Evolutionary conservation across 2,888 invertebrate genomes (phyloP).

Genomic region (Lycocerus yunnanus): DNA sequence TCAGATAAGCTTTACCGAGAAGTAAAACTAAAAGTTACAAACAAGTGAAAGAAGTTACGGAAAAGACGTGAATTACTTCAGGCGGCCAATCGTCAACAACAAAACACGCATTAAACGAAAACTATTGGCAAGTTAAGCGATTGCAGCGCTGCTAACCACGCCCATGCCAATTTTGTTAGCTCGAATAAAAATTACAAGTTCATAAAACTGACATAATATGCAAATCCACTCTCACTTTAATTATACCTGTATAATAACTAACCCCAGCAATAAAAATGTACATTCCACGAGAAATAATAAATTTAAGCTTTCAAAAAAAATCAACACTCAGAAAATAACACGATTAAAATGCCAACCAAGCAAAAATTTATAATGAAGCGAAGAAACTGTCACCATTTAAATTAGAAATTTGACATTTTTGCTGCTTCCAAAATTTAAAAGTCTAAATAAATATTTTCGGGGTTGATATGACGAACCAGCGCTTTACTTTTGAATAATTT

Average conservation of each 20-base stretch:
- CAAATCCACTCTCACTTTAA: background rate
- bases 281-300: background rate
- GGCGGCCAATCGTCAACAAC: no score
- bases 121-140: no score
- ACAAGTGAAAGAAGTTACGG: no score
- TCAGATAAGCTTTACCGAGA: no score
- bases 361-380: background rate
- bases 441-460: background rate
- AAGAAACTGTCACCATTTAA: background rate
- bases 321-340: background rate
- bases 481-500: no score
- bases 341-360: background rate
- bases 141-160: no score
- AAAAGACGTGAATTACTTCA: no score
- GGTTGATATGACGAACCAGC: no score
- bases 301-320: background rate
- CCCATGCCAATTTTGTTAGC: no score
- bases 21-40: no score
- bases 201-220: background rate
- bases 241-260: background rate
- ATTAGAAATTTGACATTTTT: background rate
- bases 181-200: background rate
- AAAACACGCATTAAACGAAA: no score
- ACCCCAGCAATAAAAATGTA: background rate
- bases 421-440: background rate